Percentiles rank a stretch among this genome's conserved stretches.
Conservation (phyloP, 92 coral and sea anemone species). For the Epizoanthus rinbou region DNA sequence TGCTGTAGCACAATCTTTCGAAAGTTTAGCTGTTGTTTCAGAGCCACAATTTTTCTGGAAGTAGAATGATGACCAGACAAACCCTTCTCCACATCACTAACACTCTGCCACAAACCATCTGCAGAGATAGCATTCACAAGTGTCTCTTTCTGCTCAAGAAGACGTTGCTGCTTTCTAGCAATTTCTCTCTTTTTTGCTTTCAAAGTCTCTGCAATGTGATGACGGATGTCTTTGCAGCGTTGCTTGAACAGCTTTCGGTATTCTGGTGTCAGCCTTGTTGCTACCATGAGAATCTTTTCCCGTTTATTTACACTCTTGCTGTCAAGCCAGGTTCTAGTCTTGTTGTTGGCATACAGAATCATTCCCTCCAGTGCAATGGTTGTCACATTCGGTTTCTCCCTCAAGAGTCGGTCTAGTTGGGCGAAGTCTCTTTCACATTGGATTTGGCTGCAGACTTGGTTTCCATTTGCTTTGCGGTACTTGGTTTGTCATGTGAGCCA, state of each 20-base stretch:
- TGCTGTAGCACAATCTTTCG: constrained; percentile 42
- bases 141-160: constrained; percentile 22
- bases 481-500: constrained; percentile 27
- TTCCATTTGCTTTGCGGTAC: constrained; percentile 11
- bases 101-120: constrained; percentile 46
- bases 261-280: constrained; percentile 29
- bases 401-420: constrained; percentile 33
- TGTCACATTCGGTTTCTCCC: constrained; percentile 40
- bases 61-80: constrained; percentile 41
- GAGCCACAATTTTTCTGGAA: constrained; percentile 32
- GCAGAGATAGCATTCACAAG: constrained; percentile 45
- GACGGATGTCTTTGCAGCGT: constrained; percentile 32
- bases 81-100: constrained; percentile 21
- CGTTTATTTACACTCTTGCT: constrained; percentile 10
- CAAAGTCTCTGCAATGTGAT: constrained; percentile 23
- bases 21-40: constrained; percentile 43
- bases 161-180: constrained; percentile 25
- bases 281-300: constrained; percentile 16
- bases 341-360: constrained; percentile 31
- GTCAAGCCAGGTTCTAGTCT: constrained; percentile 41
- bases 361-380: constrained; percentile 45
- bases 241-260: constrained; percentile 20
- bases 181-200: constrained; percentile 26
- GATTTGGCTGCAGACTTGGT: constrained; percentile 31
- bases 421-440: constrained; percentile 41